Percentiles rank a stretch among this genome's conserved stretches.
Conservation (phyloP, 1,140 invertebrate genomes). For the Drosophila nigrodunni region DNA sequence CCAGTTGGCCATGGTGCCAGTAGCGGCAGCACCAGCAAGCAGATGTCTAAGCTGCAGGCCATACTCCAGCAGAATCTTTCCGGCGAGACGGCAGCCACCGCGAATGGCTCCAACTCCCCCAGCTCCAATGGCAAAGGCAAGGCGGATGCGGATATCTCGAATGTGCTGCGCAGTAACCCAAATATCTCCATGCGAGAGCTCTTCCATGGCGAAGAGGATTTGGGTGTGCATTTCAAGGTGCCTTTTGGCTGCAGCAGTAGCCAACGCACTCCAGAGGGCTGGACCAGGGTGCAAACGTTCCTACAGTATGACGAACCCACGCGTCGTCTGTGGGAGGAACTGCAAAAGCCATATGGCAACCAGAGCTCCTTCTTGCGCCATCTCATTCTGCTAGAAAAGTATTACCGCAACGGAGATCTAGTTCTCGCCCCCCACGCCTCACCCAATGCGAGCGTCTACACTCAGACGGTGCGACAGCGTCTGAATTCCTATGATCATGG, state of each 20-base stretch:
- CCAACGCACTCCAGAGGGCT: constrained; percentile 89
- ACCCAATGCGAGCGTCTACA: constrained; percentile 90
- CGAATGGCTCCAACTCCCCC: not conserved
- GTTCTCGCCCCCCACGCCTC: constrained; percentile 90
- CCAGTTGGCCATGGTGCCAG: constrained; percentile 25
- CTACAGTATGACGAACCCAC: constrained; percentile 93
- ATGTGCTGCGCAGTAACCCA: constrained; percentile 89
- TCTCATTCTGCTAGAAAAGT: constrained; percentile 92
- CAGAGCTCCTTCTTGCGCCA: constrained; percentile 93
- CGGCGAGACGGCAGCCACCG: constrained; percentile 9
- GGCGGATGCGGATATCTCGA: constrained; percentile 78
- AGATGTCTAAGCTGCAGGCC: constrained; percentile 78
- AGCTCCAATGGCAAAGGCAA: constrained; percentile 16
- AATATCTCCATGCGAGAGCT: constrained; percentile 92
- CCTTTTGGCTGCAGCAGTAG: constrained; percentile 80
- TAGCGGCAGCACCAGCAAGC: constrained; percentile 41
- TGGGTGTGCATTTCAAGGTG: constrained; percentile 89
- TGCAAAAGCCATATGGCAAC: constrained; percentile 93
- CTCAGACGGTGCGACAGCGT: constrained; percentile 91
- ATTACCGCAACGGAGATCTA: constrained; percentile 91
- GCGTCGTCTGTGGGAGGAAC: constrained; percentile 91
- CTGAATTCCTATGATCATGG: constrained; percentile 89
- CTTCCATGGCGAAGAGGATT: constrained; percentile 92
- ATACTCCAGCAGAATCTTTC: constrained; percentile 75
- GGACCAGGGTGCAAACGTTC: constrained; percentile 91